Percentiles rank a stretch among this genome's conserved stretches.
phyloP scores from a whole-genome alignment of 2,888 invertebrate genomes.

The Amiota communis region DNA sequence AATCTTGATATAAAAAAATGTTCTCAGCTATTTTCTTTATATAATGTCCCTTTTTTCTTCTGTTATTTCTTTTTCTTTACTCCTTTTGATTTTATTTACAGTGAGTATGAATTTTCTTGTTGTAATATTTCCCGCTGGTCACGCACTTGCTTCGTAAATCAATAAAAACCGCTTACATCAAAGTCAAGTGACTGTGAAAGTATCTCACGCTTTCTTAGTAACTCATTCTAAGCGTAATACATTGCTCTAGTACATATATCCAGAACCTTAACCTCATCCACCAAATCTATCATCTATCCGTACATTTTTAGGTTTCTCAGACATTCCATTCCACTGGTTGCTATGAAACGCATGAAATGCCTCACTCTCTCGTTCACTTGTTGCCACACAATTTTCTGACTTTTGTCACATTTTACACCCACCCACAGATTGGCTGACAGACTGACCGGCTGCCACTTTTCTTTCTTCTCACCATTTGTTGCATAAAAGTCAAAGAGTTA shows the following conservation, averaged over 20 bases:
- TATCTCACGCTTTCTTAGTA: background rate
- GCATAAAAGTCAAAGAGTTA: conserved; percentile 47
- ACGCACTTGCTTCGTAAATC: conserved; percentile 37
- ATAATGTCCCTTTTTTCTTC: background rate
- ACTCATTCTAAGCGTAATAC: background rate
- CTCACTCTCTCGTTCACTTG: background rate
- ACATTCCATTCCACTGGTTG: too few species aligned
- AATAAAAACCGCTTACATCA: conserved; percentile 40
- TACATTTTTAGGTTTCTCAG: too few species aligned
- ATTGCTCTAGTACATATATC: too few species aligned
- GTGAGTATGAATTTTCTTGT: background rate
- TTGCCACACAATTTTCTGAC: background rate
- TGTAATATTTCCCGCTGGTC: conserved; percentile 14
- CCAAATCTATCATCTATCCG: too few species aligned
- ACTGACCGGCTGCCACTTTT: background rate
- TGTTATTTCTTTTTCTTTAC: background rate
- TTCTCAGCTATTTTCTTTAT: conserved; percentile 2
- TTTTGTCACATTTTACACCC: background rate
- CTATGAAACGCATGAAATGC: too few species aligned
- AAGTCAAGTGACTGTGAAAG: conserved; percentile 22
- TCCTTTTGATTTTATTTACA: background rate
- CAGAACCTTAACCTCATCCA: too few species aligned
- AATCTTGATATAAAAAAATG: background rate
- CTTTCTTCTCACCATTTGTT: conserved; percentile 13
- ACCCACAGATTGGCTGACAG: background rate